These are phyloP conservation scores for Caenorhabditis uteleia DNA, from an alignment of 2,888 invertebrate species.

Conservation along the genomic window DNA sequence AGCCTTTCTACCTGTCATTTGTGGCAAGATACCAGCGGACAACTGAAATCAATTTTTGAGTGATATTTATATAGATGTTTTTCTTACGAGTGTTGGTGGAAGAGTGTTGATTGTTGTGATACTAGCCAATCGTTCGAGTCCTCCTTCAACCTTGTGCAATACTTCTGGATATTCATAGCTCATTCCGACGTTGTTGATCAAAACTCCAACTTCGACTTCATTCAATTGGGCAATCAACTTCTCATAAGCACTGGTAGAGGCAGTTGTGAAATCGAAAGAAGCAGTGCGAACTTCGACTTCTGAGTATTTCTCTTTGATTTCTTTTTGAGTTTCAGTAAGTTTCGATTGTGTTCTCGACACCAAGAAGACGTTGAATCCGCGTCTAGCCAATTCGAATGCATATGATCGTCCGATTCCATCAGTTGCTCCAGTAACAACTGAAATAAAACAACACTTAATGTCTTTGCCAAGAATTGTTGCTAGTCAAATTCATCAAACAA, in stretches of 20 bases:
- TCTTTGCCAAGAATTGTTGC: neutral
- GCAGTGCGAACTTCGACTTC: conserved; percentile 58
- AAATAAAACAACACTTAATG: conserved; percentile 18
- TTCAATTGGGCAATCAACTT: conserved; percentile 56
- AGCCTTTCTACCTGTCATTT: conserved; percentile 81
- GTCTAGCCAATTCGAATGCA: conserved; percentile 64
- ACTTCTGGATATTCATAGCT: conserved; percentile 83
- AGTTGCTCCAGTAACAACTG: conserved; percentile 68
- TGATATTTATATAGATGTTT: neutral
- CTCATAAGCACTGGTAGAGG: conserved; percentile 55
- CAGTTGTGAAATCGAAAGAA: conserved; percentile 61
- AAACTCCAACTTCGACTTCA: conserved; percentile 57
- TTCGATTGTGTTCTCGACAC: conserved; percentile 65
- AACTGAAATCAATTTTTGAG: conserved; percentile 73
- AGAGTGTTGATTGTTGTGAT: conserved; percentile 82
- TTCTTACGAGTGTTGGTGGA: conserved; percentile 77
- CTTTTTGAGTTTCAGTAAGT: conserved; percentile 61
- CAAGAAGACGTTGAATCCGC: conserved; percentile 64
- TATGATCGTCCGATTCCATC: conserved; percentile 70
- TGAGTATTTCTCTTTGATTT: conserved; percentile 53
- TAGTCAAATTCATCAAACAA: neutral
- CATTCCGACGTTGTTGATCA: conserved; percentile 89
- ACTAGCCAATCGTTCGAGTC: conserved; percentile 55
- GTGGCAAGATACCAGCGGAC: conserved; percentile 84
- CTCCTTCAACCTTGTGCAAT: conserved; percentile 62